Evolutionary conservation across 1,140 invertebrate species (phyloP), one percentile per base, ranked within the genome.

Genomic region (Temnothorax longispinosus): DNA sequence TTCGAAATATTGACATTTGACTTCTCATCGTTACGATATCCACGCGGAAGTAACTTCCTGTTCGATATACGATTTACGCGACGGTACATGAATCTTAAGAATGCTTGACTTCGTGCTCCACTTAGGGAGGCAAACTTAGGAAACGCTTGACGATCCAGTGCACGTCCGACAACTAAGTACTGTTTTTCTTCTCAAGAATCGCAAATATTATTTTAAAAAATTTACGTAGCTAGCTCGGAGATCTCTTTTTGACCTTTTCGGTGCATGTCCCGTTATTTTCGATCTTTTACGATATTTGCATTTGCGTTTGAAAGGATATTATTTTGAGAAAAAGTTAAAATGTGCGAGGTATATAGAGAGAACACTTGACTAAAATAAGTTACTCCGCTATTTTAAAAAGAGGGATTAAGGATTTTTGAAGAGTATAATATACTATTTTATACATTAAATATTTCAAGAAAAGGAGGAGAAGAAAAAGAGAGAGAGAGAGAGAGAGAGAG

Each of bases 141-240:
- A 84, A 69, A 60, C 41, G 60, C 32, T 84, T 13, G 27, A 74
- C 60, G 54, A 84, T 84, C 75, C 80, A 60, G 7, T 41, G 54
- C 54, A 75, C 80, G 54, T 60, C n/a, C 54, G 41, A 84, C 7
- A 35, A 50, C 13, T 13, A 13, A 60, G 69, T 27, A 35, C 35
- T 74, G 69, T 74, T 74, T 84, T 60, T 84, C 41, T 27, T 75
- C 69, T 56, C 3, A 3, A 60, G 47, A 62, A 62, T 21, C 13
- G 54, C 69, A 84, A 84, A 84, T 84, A 62, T 84, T 84, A 60
- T 75, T 84, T 75, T 41, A 75, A 84, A 84, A 74, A 62, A 60
- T 75, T 74, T 74, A 58, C 41, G 54, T 7, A 47, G 6, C 27
- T 13, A 47, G 6, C 27, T 47, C 7, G n/a, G n/a, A 38, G 21